A percentile compares a stretch with the other conserved stretches of the same genome.
phyloP scores from a whole-genome alignment of 2,888 invertebrate species.

The Drosophila quinaria region DNA sequence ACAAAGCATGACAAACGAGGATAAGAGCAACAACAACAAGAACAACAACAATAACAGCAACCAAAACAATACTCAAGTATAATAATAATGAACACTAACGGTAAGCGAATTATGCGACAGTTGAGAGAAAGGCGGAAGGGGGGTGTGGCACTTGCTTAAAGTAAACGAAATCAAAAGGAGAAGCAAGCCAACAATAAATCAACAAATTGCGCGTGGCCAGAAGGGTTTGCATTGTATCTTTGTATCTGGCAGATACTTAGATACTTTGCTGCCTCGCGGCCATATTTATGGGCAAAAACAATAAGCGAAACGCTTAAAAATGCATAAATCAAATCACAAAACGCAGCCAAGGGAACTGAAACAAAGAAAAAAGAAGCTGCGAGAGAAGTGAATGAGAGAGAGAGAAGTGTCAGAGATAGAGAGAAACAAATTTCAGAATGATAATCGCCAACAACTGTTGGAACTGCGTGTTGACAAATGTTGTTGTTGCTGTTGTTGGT shows the following conservation, averaged over 20 bases:
- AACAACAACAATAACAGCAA: conserved; percentile 23
- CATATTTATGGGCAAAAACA: conserved; percentile 82
- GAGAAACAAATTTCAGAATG: conserved; percentile 75
- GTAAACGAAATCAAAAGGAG: conserved; percentile 47
- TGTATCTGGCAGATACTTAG: conserved; percentile 65
- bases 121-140: conserved; percentile 11
- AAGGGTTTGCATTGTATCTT: conserved; percentile 48
- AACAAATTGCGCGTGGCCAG: conserved; percentile 73
- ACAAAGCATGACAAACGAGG: conserved; percentile 79
- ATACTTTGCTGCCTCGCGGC: conserved; percentile 36
- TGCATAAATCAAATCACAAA: conserved; percentile 81
- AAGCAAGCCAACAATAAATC: conserved; percentile 66
- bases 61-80: conserved; percentile 24
- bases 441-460: conserved; percentile 84
- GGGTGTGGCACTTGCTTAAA: conserved; percentile 21
- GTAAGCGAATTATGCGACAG: conserved; percentile 68
- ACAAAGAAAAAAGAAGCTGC: conserved; percentile 49
- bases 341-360: conserved; percentile 67
- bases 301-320: conserved; percentile 84
- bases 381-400: conserved; percentile 2
- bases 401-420: conserved; percentile 31
- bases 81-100: conserved; percentile 72
- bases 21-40: conserved; percentile 45
- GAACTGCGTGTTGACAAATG: conserved; percentile 79
- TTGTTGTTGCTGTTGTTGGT: conserved; percentile 41